A percentile compares a stretch with the other conserved stretches of the same genome.
Conservation (phyloP, 2,797 vertebrate genomes). For the Anguilla anguilla region DNA sequence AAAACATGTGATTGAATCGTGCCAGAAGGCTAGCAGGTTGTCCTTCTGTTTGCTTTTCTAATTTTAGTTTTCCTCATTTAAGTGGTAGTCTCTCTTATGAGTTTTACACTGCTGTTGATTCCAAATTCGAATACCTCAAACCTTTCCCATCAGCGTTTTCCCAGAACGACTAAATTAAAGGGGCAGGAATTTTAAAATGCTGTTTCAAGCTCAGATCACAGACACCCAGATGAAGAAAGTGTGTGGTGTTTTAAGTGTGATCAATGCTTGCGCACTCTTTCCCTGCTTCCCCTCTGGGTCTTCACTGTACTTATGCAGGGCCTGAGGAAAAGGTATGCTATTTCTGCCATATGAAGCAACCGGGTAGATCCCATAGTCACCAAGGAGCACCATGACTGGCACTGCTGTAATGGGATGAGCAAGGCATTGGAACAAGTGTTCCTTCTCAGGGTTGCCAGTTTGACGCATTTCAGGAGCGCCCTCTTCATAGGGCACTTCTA, state of each 20-base stretch:
- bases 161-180: conserved; percentile 58
- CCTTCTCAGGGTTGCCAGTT: background rate
- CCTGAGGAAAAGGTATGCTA: background rate
- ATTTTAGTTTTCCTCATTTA: background rate
- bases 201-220: conserved; percentile 50
- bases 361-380: background rate
- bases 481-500: background rate
- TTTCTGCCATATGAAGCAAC: background rate
- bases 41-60: background rate
- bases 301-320: background rate
- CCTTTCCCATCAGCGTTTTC: conserved; percentile 67
- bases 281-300: background rate
- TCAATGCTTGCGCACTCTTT: background rate
- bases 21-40: background rate
- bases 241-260: background rate
- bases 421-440: background rate
- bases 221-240: background rate
- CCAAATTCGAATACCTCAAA: conserved; percentile 54
- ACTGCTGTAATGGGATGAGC: background rate
- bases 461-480: background rate
- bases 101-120: background rate
- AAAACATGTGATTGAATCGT: background rate
- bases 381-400: background rate
- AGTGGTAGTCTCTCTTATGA: background rate
- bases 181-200: conserved; percentile 56